Percentiles rank a stretch among this genome's conserved stretches.
phyloP scores from a whole-genome alignment of 2,888 invertebrate species.

The Bibio marci region DNA sequence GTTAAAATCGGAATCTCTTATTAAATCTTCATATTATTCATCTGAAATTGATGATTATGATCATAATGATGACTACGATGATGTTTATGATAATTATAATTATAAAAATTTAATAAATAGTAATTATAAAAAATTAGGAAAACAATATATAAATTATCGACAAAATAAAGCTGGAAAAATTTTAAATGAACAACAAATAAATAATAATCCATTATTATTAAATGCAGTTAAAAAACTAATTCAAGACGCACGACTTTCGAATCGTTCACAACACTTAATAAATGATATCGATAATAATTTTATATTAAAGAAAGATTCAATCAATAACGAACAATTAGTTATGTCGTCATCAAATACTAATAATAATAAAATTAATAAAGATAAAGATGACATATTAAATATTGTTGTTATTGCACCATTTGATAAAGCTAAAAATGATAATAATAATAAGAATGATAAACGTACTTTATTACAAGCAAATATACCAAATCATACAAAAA shows the following conservation, averaged over 20 bases:
- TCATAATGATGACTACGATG: too few relatives aligned
- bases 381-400: constrained; percentile 3
- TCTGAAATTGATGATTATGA: too few relatives aligned
- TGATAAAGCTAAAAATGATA: not conserved
- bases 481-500: not conserved
- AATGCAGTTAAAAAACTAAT: not conserved
- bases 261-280: not conserved
- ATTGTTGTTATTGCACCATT: constrained; percentile 1
- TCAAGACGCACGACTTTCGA: too few relatives aligned
- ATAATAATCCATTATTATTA: too few relatives aligned
- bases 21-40: too few relatives aligned
- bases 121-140: too few relatives aligned
- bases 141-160: too few relatives aligned
- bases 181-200: too few relatives aligned
- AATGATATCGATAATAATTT: constrained; percentile 8
- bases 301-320: not conserved
- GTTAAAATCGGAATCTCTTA: too few relatives aligned
- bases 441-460: not conserved
- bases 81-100: too few relatives aligned
- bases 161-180: too few relatives aligned
- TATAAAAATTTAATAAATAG: too few relatives aligned
- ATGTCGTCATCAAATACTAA: constrained; percentile 1
- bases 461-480: not conserved
- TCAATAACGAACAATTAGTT: not conserved
- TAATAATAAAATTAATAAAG: not conserved